Conservation (phyloP, 2,888 invertebrate species). For the Drosophila pullipes region DNA sequence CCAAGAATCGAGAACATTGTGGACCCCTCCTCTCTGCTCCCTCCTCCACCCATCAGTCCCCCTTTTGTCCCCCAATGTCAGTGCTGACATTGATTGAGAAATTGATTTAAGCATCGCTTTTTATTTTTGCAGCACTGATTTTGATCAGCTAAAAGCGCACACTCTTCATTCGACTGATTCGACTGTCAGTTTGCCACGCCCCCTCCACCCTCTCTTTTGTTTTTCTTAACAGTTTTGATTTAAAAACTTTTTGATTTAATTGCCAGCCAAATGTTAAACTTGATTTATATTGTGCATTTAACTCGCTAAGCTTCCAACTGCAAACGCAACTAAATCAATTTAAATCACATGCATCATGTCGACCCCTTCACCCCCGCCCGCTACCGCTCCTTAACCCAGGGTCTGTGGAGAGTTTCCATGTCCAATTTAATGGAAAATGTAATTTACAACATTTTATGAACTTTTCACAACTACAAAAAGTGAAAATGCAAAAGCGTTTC, state of each 20-base stretch:
- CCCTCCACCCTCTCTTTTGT: background rate
- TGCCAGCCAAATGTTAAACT: conserved; percentile 37
- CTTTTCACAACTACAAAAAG: conserved; percentile 32
- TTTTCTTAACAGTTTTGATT: conserved; percentile 44
- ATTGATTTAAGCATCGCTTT: conserved; percentile 78
- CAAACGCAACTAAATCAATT: conserved; percentile 52
- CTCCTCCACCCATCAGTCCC: background rate
- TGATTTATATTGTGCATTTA: conserved; percentile 29
- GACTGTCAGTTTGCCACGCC: conserved; percentile 19
- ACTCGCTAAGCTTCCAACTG: conserved; percentile 8
- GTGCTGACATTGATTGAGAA: conserved; percentile 80
- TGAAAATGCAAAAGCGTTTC: conserved; percentile 34
- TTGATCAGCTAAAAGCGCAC: conserved; percentile 47
- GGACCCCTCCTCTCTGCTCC: background rate
- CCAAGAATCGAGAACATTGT: conserved; percentile 59
- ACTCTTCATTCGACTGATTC: conserved; percentile 42
- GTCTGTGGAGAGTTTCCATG: conserved; percentile 21
- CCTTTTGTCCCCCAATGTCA: background rate
- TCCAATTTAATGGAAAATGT: conserved; percentile 60
- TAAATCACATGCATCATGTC: conserved; percentile 28
- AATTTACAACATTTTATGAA: conserved; percentile 54
- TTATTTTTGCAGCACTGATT: conserved; percentile 58
- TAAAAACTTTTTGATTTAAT: conserved; percentile 58
- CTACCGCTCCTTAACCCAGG: background rate
- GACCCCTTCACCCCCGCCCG: background rate